Evolutionary conservation across 2,888 invertebrate genomes (phyloP).

Genomic region (Brachyptera putata): DNA sequence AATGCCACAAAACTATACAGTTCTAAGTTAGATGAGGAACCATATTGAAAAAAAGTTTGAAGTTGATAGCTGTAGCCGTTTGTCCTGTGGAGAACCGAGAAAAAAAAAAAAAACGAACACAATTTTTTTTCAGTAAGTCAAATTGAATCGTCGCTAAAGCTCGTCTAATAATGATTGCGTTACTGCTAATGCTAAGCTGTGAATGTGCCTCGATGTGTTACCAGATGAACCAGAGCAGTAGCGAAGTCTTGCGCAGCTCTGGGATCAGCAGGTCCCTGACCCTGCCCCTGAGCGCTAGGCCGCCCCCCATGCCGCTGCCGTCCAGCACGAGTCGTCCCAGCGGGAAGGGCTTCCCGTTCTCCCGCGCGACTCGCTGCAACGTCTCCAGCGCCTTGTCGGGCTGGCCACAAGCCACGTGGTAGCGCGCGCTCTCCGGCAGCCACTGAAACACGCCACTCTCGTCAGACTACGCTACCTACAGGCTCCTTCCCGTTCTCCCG

Average conservation of each 20-base stretch:
- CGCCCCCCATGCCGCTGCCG: slow-evolving; percentile 47
- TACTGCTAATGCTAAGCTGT: too few relatives aligned
- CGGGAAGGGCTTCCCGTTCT: slow-evolving; percentile 86
- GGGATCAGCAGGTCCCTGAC: slow-evolving; percentile 70
- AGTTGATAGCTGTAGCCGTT: too few relatives aligned
- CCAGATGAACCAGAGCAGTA: slow-evolving; percentile 93
- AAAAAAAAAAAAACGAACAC: too few relatives aligned
- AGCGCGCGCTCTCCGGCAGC: slow-evolving; percentile 91
- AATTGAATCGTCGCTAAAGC: too few relatives aligned
- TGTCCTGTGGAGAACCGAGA: too few relatives aligned
- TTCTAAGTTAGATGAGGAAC: too few relatives aligned
- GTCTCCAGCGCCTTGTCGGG: slow-evolving; percentile 81
- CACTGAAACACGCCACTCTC: slow-evolving; percentile 64
- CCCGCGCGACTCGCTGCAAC: slow-evolving; percentile 74
- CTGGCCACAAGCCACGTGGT: slow-evolving; percentile 80
- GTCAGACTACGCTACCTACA: too few relatives aligned
- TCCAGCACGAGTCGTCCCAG: slow-evolving; percentile 80
- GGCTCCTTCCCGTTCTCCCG: slow-evolving; percentile 82
- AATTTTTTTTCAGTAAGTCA: too few relatives aligned
- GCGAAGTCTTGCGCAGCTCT: slow-evolving; percentile 75
- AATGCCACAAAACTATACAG: too few relatives aligned
- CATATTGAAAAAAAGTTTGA: too few relatives aligned
- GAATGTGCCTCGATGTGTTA: too few relatives aligned
- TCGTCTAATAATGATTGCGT: too few relatives aligned
- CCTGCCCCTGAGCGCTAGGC: slow-evolving; percentile 58